phyloP scores from a whole-genome alignment of 2,888 invertebrate genomes.

The Coenonympha glycerion region DNA sequence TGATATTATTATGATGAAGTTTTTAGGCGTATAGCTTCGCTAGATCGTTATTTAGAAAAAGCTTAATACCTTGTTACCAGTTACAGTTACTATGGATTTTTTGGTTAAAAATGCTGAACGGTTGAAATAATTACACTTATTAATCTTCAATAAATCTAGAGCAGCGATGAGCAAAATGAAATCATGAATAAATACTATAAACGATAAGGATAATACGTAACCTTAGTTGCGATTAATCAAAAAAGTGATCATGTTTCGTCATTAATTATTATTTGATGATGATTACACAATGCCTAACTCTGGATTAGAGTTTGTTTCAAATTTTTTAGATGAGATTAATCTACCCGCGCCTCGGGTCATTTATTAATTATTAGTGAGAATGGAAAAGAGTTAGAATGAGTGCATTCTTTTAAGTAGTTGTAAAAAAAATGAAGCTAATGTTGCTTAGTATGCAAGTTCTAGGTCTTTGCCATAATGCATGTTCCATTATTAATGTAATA shows the following conservation, averaged over 20 bases:
- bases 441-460: constrained; percentile 71
- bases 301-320: constrained; percentile 15
- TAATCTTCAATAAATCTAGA: no score
- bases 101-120: constrained; percentile 19
- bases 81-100: constrained; percentile 60
- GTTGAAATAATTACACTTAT: no score
- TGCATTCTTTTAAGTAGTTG: constrained; percentile 44
- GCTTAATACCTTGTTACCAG: constrained; percentile 66
- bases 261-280: no score
- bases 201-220: no score
- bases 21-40: constrained; percentile 29
- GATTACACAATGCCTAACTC: constrained; percentile 10
- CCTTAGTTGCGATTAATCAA: no score
- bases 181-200: no score
- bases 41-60: constrained; percentile 30
- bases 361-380: constrained; percentile 26
- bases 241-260: no score
- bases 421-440: constrained; percentile 69
- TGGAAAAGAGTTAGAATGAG: constrained; percentile 27
- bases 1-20: constrained; percentile 38
- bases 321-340: constrained; percentile 22
- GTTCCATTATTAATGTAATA: constrained; percentile 76
- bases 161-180: no score
- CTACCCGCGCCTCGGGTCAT: constrained; percentile 15
- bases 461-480: constrained; percentile 77